Conservation (phyloP, 2,888 invertebrate species). For the Eristalis arbustorum region DNA sequence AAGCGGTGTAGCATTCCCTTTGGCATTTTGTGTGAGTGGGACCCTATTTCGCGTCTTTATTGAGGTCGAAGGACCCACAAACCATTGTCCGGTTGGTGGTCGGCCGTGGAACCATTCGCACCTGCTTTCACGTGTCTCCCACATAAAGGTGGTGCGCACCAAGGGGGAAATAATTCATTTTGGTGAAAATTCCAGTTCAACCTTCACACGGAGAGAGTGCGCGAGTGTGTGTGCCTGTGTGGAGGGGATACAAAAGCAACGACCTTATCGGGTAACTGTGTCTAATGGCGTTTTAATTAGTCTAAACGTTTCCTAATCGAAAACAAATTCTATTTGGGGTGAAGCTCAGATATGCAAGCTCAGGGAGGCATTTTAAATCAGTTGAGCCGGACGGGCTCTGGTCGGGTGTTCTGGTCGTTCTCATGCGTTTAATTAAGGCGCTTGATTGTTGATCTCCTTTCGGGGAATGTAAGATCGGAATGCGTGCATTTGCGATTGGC, state of each 20-base stretch:
- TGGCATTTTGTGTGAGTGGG: not conserved
- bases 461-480: too few relatives aligned
- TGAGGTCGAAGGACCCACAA: conserved; percentile 60
- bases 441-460: too few relatives aligned
- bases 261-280: conserved; percentile 49
- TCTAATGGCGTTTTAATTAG: conserved; percentile 66
- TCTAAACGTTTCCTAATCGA: conserved; percentile 56
- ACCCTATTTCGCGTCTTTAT: conserved; percentile 43
- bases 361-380: not conserved
- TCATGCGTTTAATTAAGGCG: too few relatives aligned
- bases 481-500: too few relatives aligned
- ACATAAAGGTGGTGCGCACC: conserved; percentile 31
- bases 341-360: not conserved
- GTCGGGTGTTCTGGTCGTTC: too few relatives aligned
- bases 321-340: not conserved
- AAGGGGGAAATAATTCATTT: conserved; percentile 50
- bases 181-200: conserved; percentile 43
- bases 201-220: not conserved
- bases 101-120: conserved; percentile 50
- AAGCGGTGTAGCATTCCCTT: not conserved
- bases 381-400: not conserved
- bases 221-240: not conserved
- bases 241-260: conserved; percentile 6
- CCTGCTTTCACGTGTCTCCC: conserved; percentile 58
- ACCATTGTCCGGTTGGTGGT: conserved; percentile 13